phyloP scores from a whole-genome alignment of 2,113 vertebrate species.

The Periophthalmus modestus region DNA sequence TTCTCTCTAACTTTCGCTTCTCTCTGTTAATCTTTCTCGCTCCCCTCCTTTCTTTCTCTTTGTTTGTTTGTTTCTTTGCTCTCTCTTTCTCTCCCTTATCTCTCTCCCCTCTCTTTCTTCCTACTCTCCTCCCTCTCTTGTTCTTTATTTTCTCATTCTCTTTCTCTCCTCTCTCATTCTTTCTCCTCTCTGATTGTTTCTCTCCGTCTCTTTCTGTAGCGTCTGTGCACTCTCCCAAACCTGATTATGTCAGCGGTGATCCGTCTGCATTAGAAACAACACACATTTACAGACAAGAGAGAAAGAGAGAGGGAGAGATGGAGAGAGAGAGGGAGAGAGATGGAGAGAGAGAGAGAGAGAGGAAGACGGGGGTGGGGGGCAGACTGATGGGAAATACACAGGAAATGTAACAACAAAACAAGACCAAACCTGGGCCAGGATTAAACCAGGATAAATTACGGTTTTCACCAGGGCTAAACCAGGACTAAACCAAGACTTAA shows the following conservation, averaged over 20 bases:
- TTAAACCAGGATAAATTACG: neutral
- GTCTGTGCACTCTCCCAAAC: neutral
- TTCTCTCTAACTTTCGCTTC: neutral
- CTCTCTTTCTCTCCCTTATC: no score
- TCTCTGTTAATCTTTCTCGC: no score
- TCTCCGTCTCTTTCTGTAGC: neutral
- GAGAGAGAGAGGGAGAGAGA: neutral
- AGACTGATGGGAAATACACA: neutral
- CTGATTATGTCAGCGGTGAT: neutral
- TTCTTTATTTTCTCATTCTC: neutral
- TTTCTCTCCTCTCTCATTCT: neutral
- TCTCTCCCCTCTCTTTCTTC: no score
- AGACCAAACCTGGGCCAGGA: neutral
- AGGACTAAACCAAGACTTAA: neutral
- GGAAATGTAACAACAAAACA: neutral
- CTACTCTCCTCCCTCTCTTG: no score
- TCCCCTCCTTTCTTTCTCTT: no score
- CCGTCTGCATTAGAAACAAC: constrained; percentile 4
- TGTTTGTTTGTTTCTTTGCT: no score
- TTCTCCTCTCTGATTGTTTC: no score
- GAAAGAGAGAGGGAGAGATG: neutral
- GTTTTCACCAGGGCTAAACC: neutral
- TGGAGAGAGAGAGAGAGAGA: neutral
- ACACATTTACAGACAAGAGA: neutral
- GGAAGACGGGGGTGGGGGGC: neutral